Evolutionary conservation across 30 jellyfish, hydroid and myxozoan genomes (phyloP), one percentile per base, ranked within the genome.

Genomic region (Clytia hemisphaerica): DNA sequence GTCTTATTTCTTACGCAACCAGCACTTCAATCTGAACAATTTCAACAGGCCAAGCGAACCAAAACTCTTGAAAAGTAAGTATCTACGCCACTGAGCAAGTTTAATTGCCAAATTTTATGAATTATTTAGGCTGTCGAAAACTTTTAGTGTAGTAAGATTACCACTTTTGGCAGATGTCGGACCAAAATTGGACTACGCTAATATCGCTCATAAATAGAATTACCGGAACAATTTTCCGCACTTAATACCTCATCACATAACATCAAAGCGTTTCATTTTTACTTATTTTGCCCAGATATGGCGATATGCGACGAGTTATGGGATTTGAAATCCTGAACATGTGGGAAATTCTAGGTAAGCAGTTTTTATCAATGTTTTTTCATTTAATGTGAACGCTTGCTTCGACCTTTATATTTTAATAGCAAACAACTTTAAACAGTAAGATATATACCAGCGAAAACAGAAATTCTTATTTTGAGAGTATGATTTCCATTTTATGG

Each of bases 291-390:
- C 26, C 0, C 42, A 85, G 96, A 29, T 86, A 86, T 67, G 94
- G 94, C 6, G 96, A 86, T 49, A 86, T 86, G 96, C 45, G 96
- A 16, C 94, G 61, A 40, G 75, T 86, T 18, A 86, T 86, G 96
- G 96, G 88, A 15, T 66, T 86, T 31, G 96, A 86, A 42, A 67
- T 86, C 14, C 61, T 78, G 32, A 89, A 61, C 2, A 86, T 86
- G 96, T 86, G 96, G 96, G 94, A 79, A 36, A 46, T 72, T 21
- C 79, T 86, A 21, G 96, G 96, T 86, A 58, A 21, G 79, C 12
- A 24, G 45, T 40, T 21, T 3, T 47, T 75, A 33, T 19, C 34
- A 9, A 14, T 18, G 16, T 64, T 32, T 12, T 18, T 12, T 4
- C 9, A 44, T 64, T 6, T 49, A 49, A 49, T 40, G n/a, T n/a